Evolutionary conservation across 2,888 invertebrate genomes (phyloP), one percentile per base, ranked within the genome.

Genomic region (Plagiodera versicolora): DNA sequence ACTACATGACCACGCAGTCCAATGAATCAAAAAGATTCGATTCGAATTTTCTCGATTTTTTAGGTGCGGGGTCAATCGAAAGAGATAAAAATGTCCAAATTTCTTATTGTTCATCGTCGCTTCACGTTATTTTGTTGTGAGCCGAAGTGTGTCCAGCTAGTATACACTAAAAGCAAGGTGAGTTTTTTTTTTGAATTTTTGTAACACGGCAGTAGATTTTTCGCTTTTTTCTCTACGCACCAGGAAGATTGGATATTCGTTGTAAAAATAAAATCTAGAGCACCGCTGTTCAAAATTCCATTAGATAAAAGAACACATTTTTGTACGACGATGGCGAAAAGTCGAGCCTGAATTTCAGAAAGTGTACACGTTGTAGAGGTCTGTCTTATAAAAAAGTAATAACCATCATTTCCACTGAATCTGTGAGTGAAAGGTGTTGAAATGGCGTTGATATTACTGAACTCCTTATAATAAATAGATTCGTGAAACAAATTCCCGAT

Each of bases 211-310:
- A 73, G 73, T 73, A 73, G 70, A 67, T 70, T 70, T 70, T 67
- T 65, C 58, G 32, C 58, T 58, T 55, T 53, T 59, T 56, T 58
- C 47, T 62, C 65, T 58, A 64, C n/a, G 60, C 66, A 67, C 66
- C 60, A 72, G 72, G 73, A 74, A 73, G 73, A 73, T 62, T 72
- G 73, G 71, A 67, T 70, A 73, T 74, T 74, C 74, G 74, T 74
- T 74, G 74, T 74, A 74, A 74, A 74, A 74, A 74, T 74, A 74
- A 74, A 77, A 76, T 77, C 73, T 76, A 77, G 75, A 76, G 77
- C 77, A 77, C 77, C 76, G 73, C 54, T 64, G 63, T 48, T 49
- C 39, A 39, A 50, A 56, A 56, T 49, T 39, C 35, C 48, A 49
- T 20, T 48, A 14, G 19, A 32, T 45, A 28, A 48, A 55, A 47